Evolutionary conservation across 2,797 vertebrate species (phyloP), one percentile per base, ranked within the genome.

Genomic region (Thamnophis elegans): DNA sequence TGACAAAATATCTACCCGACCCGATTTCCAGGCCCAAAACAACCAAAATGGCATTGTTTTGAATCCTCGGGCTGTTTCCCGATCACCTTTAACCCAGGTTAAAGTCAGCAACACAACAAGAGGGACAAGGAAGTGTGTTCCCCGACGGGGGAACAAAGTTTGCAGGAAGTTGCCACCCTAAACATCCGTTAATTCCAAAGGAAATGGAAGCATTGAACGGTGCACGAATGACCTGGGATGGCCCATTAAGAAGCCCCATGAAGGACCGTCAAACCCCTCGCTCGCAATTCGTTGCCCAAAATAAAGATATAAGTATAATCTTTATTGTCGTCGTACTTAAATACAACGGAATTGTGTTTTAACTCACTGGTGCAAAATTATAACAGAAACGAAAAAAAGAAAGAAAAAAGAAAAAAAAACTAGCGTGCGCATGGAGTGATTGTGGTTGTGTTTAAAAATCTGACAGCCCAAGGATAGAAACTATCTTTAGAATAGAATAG

Each of bases 1-100:
- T 32, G 28, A 42, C 14, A 32, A 20, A 1, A 18, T 5, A 26
- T 51, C 28, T 3, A 51, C 90, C 9, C 32, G 28, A 1, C 0
- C 2, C 11, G 1, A 0, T 4, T 25, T 8, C 85, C 26, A 1
- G 14, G 53, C 11, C 12, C 10, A 32, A 18, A 20, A 20, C 51
- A 36, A 58, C 51, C 18, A 1, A 36, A 1, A 78, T 3, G 0
- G 26, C 25, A 16, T 87, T 73, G 5, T 55, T 87, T 56, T 18
- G 22, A 78, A 90, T 26, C 89, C 60, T 25, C 1, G 6, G 47
- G 88, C 11, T 4, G 26, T 65, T 86, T 92, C 32, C 92, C 32
- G 28, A 78, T 78, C 73, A 11, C 1, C 73, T 82, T 82, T 82
- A 82, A 25, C 73, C 73, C 9, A 47, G 73, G 4, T 82, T 82